These are phyloP conservation scores for Orycteropus afer DNA, from an alignment of 2,113 vertebrate species.

Conservation along the genomic window DNA sequence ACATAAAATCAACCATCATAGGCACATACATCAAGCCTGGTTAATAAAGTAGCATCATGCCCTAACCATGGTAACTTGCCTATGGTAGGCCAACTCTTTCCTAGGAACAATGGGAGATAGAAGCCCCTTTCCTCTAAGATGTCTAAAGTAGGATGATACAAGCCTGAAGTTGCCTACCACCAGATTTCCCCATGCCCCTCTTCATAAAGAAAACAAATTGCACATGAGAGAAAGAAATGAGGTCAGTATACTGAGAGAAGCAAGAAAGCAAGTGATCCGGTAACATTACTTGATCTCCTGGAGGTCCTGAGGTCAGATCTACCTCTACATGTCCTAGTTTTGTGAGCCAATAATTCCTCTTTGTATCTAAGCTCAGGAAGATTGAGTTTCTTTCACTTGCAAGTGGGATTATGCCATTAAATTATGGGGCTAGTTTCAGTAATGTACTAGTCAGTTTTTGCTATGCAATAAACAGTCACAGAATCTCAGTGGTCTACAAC, in stretches of 20 bases:
- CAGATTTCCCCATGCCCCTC: accelerated
- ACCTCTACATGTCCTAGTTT: not conserved
- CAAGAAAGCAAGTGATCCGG: not conserved
- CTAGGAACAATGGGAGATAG: not conserved
- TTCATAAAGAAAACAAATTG: not conserved
- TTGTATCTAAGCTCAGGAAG: not conserved
- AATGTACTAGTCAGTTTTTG: not conserved
- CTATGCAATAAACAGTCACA: not conserved
- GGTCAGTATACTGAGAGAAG: not conserved
- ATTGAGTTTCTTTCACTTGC: not conserved
- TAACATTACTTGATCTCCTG: not conserved
- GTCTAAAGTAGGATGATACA: too few relatives aligned
- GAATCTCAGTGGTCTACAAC: not conserved
- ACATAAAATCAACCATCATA: not conserved
- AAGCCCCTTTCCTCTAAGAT: not conserved
- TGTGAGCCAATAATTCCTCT: not conserved
- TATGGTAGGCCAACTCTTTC: too few relatives aligned
- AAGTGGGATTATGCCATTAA: not conserved
- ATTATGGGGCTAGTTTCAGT: accelerated
- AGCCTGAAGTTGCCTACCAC: not conserved
- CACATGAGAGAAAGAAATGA: not conserved
- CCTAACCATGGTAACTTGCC: not conserved
- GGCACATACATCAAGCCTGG: not conserved
- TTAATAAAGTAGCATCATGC: accelerated
- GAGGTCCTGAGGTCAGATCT: not conserved